phyloP scores from a whole-genome alignment of 2,113 vertebrate genomes.

The Aptenodytes forsteri region DNA sequence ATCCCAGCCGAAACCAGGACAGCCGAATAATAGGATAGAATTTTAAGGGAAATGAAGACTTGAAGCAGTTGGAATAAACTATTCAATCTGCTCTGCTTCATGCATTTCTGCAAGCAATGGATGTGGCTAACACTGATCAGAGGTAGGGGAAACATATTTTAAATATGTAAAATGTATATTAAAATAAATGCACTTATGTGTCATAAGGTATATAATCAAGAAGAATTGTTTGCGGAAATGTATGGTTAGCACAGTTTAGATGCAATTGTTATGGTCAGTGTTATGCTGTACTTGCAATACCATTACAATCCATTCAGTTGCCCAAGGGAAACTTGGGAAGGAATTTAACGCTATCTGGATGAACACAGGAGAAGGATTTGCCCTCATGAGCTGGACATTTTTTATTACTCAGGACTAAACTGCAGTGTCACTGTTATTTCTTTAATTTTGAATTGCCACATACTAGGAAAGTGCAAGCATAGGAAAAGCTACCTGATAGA shows the following conservation, averaged over 20 bases:
- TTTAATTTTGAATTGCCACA: not conserved
- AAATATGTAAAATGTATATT: not conserved
- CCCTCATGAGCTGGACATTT: not conserved
- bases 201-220: not conserved
- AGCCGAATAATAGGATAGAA: not conserved
- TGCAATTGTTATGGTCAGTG: not conserved
- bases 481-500: not conserved
- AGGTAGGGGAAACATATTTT: not conserved
- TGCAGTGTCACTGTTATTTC: not conserved
- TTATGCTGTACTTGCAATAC: not conserved
- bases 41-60: not conserved
- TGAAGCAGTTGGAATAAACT: not conserved
- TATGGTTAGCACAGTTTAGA: not conserved
- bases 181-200: not conserved
- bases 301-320: not conserved
- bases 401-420: not conserved
- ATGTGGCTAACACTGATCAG: not conserved
- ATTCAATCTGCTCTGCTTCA: not conserved
- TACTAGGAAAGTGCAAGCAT: not conserved
- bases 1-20: no score
- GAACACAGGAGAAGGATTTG: not conserved
- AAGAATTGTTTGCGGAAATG: not conserved
- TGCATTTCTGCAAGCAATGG: not conserved
- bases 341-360: not conserved
- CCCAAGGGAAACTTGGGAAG: not conserved